phyloP scores from a whole-genome alignment of 2,113 vertebrate genomes.

The Lepisosteus oculatus region DNA sequence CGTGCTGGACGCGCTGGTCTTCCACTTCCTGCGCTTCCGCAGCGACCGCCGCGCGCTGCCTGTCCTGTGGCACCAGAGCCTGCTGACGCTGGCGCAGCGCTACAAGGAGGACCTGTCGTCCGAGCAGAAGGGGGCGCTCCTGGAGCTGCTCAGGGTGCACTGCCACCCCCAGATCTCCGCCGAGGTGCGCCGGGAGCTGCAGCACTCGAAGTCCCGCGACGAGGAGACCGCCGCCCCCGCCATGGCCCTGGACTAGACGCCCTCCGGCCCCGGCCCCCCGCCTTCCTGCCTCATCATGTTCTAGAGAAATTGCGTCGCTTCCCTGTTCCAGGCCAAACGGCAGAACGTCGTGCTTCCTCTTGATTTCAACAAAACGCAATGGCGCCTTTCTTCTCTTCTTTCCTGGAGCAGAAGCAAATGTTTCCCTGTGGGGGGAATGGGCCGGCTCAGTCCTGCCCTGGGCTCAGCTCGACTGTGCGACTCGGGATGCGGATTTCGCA shows the following conservation, averaged over 20 bases:
- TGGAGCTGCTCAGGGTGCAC: slow-evolving; percentile 87
- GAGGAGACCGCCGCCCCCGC: slow-evolving; percentile 62
- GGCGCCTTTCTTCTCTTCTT: no score
- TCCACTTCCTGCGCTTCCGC: slow-evolving; percentile 92
- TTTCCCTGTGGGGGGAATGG: no score
- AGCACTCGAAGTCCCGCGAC: slow-evolving; percentile 77
- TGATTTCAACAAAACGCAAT: no score
- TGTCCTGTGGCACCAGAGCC: slow-evolving; percentile 94
- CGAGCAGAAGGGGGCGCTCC: slow-evolving; percentile 83
- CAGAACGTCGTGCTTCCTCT: no score
- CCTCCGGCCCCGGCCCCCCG: no score
- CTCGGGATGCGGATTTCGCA: no score
- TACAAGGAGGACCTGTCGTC: slow-evolving; percentile 91
- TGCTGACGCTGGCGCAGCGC: slow-evolving; percentile 87
- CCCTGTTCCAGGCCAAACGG: no score
- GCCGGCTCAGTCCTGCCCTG: no score
- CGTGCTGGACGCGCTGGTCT: slow-evolving; percentile 90
- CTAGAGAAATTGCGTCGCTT: no score
- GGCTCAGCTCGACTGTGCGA: no score
- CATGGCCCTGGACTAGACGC: slow-evolving; percentile 53
- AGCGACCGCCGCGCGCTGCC: slow-evolving; percentile 78
- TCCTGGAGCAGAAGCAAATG: no score
- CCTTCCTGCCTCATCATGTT: no score
- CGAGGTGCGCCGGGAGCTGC: slow-evolving; percentile 85
- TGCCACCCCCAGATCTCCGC: slow-evolving; percentile 74